Evolutionary conservation across 2,797 vertebrate genomes (phyloP), one percentile per base, ranked within the genome.

Genomic region (Enteromius treurensis): DNA sequence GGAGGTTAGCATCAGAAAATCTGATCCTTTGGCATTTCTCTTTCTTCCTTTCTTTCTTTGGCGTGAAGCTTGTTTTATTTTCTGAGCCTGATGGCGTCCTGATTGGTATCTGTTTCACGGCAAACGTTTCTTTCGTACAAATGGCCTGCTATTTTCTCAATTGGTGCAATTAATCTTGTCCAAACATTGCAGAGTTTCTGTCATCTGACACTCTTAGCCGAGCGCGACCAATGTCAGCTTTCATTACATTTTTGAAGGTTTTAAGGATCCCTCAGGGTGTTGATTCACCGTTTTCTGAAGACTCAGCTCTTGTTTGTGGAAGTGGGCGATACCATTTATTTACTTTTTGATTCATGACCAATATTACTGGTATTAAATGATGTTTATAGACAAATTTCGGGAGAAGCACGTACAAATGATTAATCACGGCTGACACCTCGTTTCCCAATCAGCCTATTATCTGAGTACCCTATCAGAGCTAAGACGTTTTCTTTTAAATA

Each of bases 91-190:
- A 79, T 84, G 68, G 82, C 76, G 73, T 82, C 71, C 73, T 82
- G 86, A 87, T 88, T 84, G 79, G 83, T 86, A 81, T 88, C 86
- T 83, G 84, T 85, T 88, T 87, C 82, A 79, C 74, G 40, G 77
- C 79, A 89, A 89, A 88, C 83, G 87, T 84, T 88, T 86, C 87
- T 87, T 82, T 84, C 34, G 14, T 71, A 81, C 76, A 82, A 85
- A 85, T 84, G 77, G 53, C 65, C 84, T 74, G 82, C 78, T 84
- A 86, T 88, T 88, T 86, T 83, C 86, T 80, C 87, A 86, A 86
- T 86, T 85, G 86, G 82, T 84, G 82, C 85, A 88, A 88, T 89
- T 89, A 89, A 88, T 88, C 84, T 86, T 81, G 88, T 88, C 84
- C 85, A 89, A 88, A 86, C 87, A 84, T 84, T 86, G 84, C 37